Conservation (phyloP, 2,113 vertebrate genomes). For the Bambusicola thoracicus region DNA sequence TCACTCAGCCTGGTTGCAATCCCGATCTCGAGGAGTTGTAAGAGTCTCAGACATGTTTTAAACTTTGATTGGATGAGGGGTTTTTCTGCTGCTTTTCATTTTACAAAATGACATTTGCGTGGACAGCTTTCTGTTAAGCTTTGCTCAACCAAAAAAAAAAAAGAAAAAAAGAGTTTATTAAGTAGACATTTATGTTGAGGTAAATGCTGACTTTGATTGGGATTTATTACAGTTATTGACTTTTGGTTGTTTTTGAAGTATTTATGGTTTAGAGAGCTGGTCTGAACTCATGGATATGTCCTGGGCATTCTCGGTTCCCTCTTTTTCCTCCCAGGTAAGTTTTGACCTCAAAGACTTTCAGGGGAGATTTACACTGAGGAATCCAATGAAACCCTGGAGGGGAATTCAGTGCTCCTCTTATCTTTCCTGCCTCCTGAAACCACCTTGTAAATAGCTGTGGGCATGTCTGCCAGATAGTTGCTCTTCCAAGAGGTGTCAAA, state of each 20-base stretch:
- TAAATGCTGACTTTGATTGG: conserved; percentile 20
- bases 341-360: background rate
- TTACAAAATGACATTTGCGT: conserved; percentile 20
- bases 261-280: conserved; percentile 24
- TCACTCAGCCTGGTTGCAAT: conserved; percentile 18
- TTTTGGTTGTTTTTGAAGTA: conserved; percentile 26
- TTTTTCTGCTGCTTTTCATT: conserved; percentile 11
- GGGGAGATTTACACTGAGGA: background rate
- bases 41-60: conserved; percentile 13
- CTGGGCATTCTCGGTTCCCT: background rate
- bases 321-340: background rate
- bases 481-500: background rate
- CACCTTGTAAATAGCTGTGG: background rate
- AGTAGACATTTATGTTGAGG: conserved; percentile 14
- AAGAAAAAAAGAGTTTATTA: background rate
- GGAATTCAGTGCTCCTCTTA: background rate
- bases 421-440: background rate
- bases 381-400: background rate
- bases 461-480: background rate
- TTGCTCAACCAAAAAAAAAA: background rate
- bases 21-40: background rate
- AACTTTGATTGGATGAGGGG: background rate
- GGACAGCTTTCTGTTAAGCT: conserved; percentile 18
- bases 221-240: conserved; percentile 19
- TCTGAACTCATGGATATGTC: conserved; percentile 2